Conservation (phyloP, 2,113 vertebrate genomes). For the Oreochromis niloticus region DNA sequence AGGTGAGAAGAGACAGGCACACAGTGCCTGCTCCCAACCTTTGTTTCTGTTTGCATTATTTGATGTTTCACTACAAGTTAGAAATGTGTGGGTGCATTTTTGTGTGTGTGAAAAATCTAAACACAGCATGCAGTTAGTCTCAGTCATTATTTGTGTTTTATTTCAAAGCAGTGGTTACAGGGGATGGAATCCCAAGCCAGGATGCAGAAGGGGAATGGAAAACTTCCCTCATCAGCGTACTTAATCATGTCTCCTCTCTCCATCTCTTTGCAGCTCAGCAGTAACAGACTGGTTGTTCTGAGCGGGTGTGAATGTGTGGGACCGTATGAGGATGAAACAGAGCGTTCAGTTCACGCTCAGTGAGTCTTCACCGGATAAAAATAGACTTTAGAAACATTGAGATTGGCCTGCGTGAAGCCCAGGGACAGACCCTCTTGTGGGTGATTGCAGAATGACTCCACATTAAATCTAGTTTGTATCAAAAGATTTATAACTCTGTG, state of each 20-base stretch:
- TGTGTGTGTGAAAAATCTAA: neutral
- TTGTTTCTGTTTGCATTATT: neutral
- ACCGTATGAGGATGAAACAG: slow-evolving; percentile 5
- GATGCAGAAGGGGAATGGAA: neutral
- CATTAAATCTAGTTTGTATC: neutral
- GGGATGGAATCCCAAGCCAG: neutral
- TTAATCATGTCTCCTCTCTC: neutral
- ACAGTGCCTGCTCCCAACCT: neutral
- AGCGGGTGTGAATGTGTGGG: slow-evolving; percentile 34
- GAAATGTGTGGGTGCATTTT: neutral
- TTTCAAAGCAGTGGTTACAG: neutral
- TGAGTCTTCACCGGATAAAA: slow-evolving; percentile 23
- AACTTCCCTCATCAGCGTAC: neutral
- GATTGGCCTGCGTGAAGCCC: slow-evolving; percentile 6
- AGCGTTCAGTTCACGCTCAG: slow-evolving; percentile 33
- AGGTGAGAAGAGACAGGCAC: neutral
- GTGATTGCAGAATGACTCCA: neutral
- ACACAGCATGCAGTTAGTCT: neutral
- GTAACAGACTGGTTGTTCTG: slow-evolving; percentile 4
- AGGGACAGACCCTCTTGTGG: neutral
- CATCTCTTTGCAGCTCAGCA: neutral
- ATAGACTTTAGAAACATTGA: slow-evolving; percentile 27
- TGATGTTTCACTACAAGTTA: neutral
- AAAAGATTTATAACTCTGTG: neutral
- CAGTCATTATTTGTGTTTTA: neutral